Conservation (phyloP, 2,888 invertebrate species). For the Conchocele bisecta region DNA sequence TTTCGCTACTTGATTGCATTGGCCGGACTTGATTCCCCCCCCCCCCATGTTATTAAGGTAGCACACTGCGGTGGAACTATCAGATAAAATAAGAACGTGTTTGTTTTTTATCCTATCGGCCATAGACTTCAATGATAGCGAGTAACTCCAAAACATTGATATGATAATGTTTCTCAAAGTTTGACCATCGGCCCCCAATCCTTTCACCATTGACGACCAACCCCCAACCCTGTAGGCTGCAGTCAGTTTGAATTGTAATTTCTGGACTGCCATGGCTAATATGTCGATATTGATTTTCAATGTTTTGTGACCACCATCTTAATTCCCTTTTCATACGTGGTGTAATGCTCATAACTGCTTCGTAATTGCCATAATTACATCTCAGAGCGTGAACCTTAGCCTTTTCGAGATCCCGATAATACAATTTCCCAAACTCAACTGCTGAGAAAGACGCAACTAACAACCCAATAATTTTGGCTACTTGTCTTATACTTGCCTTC, state of each 20-base stretch:
- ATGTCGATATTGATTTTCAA: background rate
- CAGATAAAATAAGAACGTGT: too few species aligned
- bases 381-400: conserved; percentile 14
- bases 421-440: conserved; percentile 24
- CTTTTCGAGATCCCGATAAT: conserved; percentile 25
- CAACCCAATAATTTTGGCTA: conserved; percentile 28
- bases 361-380: conserved; percentile 13
- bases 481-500: conserved; percentile 7
- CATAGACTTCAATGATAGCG: too few species aligned
- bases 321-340: background rate
- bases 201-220: too few species aligned
- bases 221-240: background rate
- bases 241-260: background rate
- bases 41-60: too few species aligned
- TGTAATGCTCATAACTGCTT: conserved; percentile 6
- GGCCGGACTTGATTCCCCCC: too few species aligned
- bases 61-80: too few species aligned
- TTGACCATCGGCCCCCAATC: too few species aligned
- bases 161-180: too few species aligned
- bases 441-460: conserved; percentile 33
- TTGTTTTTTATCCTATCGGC: too few species aligned
- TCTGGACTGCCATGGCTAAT: background rate
- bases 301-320: background rate
- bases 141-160: too few species aligned
- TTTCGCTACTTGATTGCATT: too few species aligned